Evolutionary conservation across 2,113 vertebrate species (phyloP), one percentile per base, ranked within the genome.

Genomic region (Jacana jacana): DNA sequence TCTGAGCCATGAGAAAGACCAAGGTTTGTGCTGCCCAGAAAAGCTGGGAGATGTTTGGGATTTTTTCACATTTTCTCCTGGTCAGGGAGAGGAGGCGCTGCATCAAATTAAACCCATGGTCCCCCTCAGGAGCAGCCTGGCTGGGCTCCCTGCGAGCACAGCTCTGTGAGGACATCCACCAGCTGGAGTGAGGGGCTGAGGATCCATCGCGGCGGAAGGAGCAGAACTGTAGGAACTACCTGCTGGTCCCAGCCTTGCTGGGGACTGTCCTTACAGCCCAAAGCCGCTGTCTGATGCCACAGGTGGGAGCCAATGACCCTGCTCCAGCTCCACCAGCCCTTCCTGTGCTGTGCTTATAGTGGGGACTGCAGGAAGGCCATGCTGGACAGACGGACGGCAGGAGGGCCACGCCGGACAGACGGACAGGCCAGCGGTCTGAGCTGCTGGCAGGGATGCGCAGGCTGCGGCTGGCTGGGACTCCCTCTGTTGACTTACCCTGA

Each of bases 401-500:
- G n/a, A n/a, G n/a, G n/a, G 42, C 42, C 42, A 44, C 2, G 54
- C 31, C 1, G 2, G 66, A 11, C 4, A 0, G 91, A 7, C 79
- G 1, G 73, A 25, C 57, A 3, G 4, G 9, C n/a, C 23, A 11
- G 7, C 2, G 0, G 13, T 25, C 12, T 5, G 1, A 11, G 52
- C 48, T 0, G 2, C 79, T 61, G 4, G 10, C 48, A 7, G 61
- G 61, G 64, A 2, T 5, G 54, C 1, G 20, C 55, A 4, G 58
- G 51, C 77, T 12, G 44, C 1, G 44, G 2, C 77, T 37, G 4
- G 2, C n/a, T n/a, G n/a, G n/a, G n/a, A 95, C 95, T 95, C 95
- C 95, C 96, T 97, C 95, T 96, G 80, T 96, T 96, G 93, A 94
- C 88, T 93, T 58, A 14, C 81, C 33, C 80, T 40, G 92, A 95